Evolutionary conservation across 2,888 invertebrate species (phyloP).

Genomic region (Digitonthophagus gazella): DNA sequence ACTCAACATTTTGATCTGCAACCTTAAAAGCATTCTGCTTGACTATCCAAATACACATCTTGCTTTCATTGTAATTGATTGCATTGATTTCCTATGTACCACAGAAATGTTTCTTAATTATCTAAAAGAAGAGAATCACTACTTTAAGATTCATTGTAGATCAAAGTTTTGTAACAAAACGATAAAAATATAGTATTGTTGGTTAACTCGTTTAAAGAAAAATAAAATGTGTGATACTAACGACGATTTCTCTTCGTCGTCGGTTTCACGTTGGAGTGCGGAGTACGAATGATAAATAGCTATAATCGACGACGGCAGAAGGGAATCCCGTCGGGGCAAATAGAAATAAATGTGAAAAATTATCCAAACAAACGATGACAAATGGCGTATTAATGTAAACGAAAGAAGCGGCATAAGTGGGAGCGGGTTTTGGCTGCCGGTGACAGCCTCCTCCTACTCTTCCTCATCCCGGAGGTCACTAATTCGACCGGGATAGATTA

Average conservation of each 20-base stretch:
- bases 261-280: neutral
- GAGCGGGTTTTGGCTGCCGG: conserved; percentile 25
- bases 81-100: too few relatives aligned
- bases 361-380: conserved; percentile 20
- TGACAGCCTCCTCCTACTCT: conserved; percentile 33
- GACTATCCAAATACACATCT: too few relatives aligned
- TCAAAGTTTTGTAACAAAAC: too few relatives aligned
- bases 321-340: neutral
- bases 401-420: conserved; percentile 14
- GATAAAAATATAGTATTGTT: too few relatives aligned
- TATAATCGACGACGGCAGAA: neutral
- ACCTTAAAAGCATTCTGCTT: too few relatives aligned
- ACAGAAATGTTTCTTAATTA: too few relatives aligned
- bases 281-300: neutral
- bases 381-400: conserved; percentile 20
- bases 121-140: too few relatives aligned
- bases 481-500: conserved; percentile 35
- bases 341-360: conserved; percentile 15
- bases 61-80: too few relatives aligned
- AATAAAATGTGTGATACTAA: too few relatives aligned
- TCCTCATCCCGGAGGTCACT: conserved; percentile 33
- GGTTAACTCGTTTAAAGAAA: too few relatives aligned
- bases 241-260: neutral
- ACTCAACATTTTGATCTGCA: too few relatives aligned
- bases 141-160: too few relatives aligned